Evolutionary conservation across 2,888 invertebrate species (phyloP).

Genomic region (Monopis laevigella): DNA sequence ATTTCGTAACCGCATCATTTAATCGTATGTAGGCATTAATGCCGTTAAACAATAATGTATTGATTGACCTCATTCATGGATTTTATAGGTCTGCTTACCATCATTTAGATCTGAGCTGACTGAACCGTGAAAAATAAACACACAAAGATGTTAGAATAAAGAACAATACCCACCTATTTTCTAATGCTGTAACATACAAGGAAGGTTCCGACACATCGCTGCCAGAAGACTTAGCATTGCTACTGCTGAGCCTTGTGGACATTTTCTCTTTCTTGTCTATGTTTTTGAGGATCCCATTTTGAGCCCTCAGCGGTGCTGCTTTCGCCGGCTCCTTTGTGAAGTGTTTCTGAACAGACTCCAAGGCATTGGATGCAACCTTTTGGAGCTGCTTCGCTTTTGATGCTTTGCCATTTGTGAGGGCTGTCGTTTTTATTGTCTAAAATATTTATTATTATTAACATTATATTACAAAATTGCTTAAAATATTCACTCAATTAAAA

Average conservation of each 20-base stretch:
- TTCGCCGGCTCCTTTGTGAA: conserved; percentile 48
- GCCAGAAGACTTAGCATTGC: conserved; percentile 49
- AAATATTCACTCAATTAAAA: no score
- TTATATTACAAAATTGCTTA: no score
- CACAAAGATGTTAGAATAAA: no score
- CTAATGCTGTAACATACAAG: conserved; percentile 79
- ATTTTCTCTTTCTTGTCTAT: conserved; percentile 40
- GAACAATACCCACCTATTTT: conserved; percentile 73
- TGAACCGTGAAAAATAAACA: no score
- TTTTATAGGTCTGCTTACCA: no score
- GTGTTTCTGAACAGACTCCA: conserved; percentile 50
- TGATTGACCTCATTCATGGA: no score
- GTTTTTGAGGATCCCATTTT: conserved; percentile 56
- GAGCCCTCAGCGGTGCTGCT: conserved; percentile 36
- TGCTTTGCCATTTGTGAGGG: conserved; percentile 40
- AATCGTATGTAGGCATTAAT: no score
- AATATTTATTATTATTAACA: background rate
- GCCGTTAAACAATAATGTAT: no score
- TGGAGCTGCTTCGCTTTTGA: conserved; percentile 57
- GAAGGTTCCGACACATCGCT: conserved; percentile 81
- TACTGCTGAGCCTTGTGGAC: conserved; percentile 32
- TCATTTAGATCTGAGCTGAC: no score
- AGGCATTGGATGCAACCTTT: conserved; percentile 43
- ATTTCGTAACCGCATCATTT: no score
- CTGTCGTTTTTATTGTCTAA: conserved; percentile 15